Percentiles rank a stretch among this genome's conserved stretches.
Conservation (phyloP, 2,113 vertebrate species). For the Gracilinanus agilis region DNA sequence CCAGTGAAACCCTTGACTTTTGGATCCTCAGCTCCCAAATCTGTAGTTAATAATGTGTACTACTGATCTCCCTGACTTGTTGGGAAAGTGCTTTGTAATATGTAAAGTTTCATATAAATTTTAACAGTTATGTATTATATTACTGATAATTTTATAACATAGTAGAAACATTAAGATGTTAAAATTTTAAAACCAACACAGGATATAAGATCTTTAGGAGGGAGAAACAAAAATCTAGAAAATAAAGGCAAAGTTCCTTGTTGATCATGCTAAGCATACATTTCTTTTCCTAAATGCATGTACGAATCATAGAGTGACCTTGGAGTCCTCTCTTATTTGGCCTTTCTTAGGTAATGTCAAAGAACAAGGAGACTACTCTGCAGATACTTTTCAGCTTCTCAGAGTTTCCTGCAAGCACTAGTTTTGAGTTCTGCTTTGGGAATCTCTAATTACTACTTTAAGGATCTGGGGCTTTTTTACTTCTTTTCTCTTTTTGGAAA, state of each 20-base stretch:
- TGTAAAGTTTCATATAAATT: too few relatives aligned
- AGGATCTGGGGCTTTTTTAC: slow-evolving; percentile 1
- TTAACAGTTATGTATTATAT: too few relatives aligned
- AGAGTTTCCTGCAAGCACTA: neutral
- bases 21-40: too few relatives aligned
- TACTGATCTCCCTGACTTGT: too few relatives aligned
- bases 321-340: neutral
- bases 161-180: too few relatives aligned
- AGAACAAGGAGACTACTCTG: slow-evolving; percentile 7
- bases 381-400: neutral
- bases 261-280: too few relatives aligned
- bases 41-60: too few relatives aligned
- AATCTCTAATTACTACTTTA: neutral
- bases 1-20: too few relatives aligned
- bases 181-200: too few relatives aligned
- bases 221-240: neutral
- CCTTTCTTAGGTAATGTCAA: slow-evolving; percentile 32
- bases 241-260: neutral
- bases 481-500: neutral
- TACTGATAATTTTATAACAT: too few relatives aligned
- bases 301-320: neutral
- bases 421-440: neutral
- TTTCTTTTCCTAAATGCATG: neutral
- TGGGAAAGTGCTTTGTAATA: too few relatives aligned
- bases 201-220: neutral